Evolutionary conservation across 2,888 invertebrate genomes (phyloP), one percentile per base, ranked within the genome.

Genomic region (Chalcis sispes): DNA sequence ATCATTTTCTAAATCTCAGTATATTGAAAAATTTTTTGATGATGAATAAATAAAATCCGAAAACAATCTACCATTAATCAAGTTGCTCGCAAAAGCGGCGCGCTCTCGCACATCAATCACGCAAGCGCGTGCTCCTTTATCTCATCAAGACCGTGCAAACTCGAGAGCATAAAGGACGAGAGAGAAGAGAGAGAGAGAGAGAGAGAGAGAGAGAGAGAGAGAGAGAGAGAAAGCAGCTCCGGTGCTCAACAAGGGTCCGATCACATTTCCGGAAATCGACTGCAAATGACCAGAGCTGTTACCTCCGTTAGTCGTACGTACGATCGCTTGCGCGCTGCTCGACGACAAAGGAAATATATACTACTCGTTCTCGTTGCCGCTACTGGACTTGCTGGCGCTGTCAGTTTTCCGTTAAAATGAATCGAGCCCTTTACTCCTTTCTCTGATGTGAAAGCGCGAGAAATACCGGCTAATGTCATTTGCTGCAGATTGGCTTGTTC

Each of bases 261-360:
- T 61, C 67, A 29, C 61, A 32, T 56, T 2, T 32, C 74, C 74
- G 74, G 69, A 62, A 74, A 74, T 67, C 69, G 56, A 74, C 61
- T 67, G 61, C 62, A 69, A 74, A 74, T 69, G 65, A 74, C 67
- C 62, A 23, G 27, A 46, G 46, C 20, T 20, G 40, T 8, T n/a
- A n/a, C 0, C n/a, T 4, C 23, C 64, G 46, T 42, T 46, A n/a
- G 27, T 29, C 25, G 52, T 20, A 20, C 46, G 8, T 46, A 36
- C 10, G 36, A n/a, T 36, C 36, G 4, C 36, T 36, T 36, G 4
- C 36, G 15, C 42, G 7, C 20, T 15, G 18, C 61, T 42, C 50
- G 67, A 62, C 32, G 74, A 42, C 56, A 74, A 67, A 59, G 67
- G 62, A 62, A 58, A 72, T 58, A 58, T 58, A 48, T 48, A 56